Conservation (phyloP, 2,113 vertebrate species). For the Shinisaurus crocodilurus region DNA sequence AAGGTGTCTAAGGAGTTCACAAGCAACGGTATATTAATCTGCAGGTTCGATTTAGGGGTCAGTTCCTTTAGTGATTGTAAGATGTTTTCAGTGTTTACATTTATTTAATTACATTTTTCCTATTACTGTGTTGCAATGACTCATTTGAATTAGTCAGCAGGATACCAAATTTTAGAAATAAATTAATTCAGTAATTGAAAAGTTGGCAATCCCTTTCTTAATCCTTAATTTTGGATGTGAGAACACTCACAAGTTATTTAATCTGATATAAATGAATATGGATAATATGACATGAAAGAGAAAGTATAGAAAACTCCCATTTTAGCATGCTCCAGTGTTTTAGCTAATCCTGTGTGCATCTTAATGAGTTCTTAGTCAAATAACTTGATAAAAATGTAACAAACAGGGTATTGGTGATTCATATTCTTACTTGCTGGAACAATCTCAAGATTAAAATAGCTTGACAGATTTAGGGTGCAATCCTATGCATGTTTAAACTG, state of each 20-base stretch:
- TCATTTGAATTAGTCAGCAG: neutral
- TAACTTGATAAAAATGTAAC: slow-evolving; percentile 8
- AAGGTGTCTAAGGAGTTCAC: neutral
- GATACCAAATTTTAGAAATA: neutral
- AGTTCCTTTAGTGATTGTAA: neutral
- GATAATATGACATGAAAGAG: neutral
- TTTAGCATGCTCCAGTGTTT: neutral
- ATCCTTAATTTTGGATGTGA: neutral
- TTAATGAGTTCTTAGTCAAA: neutral
- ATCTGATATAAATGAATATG: neutral
- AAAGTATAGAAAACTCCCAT: neutral
- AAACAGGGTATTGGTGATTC: neutral
- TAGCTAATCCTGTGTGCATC: neutral
- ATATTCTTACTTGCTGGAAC: neutral
- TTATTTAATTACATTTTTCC: neutral
- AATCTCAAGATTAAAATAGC: neutral
- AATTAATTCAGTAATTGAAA: neutral
- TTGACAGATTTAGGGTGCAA: neutral
- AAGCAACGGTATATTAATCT: neutral
- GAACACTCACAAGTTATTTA: neutral
- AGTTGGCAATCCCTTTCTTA: neutral
- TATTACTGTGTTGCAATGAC: neutral
- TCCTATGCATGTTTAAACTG: no score
- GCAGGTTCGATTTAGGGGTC: neutral
- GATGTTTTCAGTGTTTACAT: neutral